Evolutionary conservation across 2,113 vertebrate species (phyloP).

Genomic region (Apaloderma vittatum): DNA sequence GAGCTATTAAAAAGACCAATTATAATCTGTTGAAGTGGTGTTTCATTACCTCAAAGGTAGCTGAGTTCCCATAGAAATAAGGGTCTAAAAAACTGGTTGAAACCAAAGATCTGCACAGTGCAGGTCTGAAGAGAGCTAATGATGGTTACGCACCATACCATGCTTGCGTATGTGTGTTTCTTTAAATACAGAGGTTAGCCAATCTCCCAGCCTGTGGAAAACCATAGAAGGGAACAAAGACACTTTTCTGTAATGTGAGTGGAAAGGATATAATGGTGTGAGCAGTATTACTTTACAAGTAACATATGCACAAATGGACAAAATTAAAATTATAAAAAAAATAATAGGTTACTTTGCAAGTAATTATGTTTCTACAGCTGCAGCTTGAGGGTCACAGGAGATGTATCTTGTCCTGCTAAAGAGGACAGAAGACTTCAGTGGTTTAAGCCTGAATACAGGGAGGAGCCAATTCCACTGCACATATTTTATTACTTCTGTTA

Average conservation of each 20-base stretch:
- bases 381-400: background rate
- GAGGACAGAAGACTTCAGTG: background rate
- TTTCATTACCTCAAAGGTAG: background rate
- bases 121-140: fast-evolving
- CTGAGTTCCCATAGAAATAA: background rate
- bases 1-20: background rate
- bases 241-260: background rate
- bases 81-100: background rate
- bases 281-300: background rate
- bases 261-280: background rate
- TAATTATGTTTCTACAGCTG: constrained; percentile 23
- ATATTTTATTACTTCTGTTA: background rate
- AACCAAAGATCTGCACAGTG: background rate
- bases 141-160: background rate
- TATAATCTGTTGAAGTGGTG: background rate
- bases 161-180: background rate
- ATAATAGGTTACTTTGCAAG: background rate
- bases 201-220: background rate
- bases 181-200: background rate
- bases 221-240: background rate
- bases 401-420: background rate
- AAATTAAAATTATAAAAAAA: background rate
- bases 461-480: background rate
- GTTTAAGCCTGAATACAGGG: background rate
- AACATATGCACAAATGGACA: background rate